These are phyloP conservation scores for Cavia aperea DNA, from an alignment of 2,113 vertebrate genomes.

Conservation along the genomic window DNA sequence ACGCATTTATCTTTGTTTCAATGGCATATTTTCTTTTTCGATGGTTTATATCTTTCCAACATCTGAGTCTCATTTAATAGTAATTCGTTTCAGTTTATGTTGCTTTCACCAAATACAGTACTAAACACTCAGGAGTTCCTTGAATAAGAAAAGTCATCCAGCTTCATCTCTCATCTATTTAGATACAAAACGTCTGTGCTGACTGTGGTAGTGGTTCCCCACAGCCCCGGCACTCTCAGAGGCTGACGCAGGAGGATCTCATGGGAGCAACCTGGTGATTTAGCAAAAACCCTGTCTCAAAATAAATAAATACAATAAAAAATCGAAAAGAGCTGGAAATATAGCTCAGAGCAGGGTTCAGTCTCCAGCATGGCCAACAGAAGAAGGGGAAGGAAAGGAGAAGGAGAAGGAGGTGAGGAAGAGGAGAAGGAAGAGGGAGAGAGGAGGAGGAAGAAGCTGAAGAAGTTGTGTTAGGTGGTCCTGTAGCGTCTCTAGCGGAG, in stretches of 20 bases:
- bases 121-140: not conserved
- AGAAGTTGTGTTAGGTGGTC: not conserved
- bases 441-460: not conserved
- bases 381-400: not conserved
- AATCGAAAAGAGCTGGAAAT: not conserved
- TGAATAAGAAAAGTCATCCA: not conserved
- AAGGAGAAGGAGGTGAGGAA: not conserved
- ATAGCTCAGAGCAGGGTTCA: not conserved
- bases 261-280: not conserved
- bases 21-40: not conserved
- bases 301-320: not conserved
- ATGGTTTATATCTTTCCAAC: not conserved
- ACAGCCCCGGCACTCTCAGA: not conserved
- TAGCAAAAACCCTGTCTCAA: not conserved
- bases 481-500: too few species aligned
- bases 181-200: not conserved
- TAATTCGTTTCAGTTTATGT: not conserved
- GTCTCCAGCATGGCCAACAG: not conserved
- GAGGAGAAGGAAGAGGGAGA: not conserved
- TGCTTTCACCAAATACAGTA: not conserved
- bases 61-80: not conserved
- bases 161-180: not conserved
- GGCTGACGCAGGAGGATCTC: not conserved
- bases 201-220: not conserved
- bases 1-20: not conserved